phyloP scores from a whole-genome alignment of 2,113 vertebrate genomes.

The Spermophilus dauricus region DNA sequence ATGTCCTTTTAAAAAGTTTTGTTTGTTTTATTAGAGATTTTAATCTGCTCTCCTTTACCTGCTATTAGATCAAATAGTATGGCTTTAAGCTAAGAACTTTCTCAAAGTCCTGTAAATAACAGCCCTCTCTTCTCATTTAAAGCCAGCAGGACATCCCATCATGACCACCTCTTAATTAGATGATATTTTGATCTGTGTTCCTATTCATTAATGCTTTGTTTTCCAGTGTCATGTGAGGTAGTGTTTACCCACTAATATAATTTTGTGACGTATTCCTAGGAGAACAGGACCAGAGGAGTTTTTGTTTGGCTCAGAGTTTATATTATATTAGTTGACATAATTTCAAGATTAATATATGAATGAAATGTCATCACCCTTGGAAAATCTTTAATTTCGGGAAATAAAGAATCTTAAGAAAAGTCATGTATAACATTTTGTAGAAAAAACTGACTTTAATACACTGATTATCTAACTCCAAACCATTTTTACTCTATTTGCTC shows the following conservation, averaged over 20 bases:
- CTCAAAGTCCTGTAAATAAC: conserved; percentile 55
- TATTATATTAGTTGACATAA: background rate
- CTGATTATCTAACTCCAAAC: background rate
- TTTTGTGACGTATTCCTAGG: conserved; percentile 64
- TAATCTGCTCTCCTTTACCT: conserved; percentile 44
- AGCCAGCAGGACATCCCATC: conserved; percentile 76
- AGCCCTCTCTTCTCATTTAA: conserved; percentile 71
- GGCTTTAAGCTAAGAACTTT: conserved; percentile 67
- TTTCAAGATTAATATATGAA: conserved; percentile 52
- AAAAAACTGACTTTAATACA: background rate
- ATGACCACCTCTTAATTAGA: conserved; percentile 81
- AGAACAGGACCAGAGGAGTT: conserved; percentile 44
- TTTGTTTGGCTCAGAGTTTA: background rate
- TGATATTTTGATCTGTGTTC: conserved; percentile 78
- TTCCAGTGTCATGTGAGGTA: conserved; percentile 53
- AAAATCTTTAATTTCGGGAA: conserved; percentile 64
- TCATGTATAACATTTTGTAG: background rate
- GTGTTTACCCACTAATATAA: conserved; percentile 62
- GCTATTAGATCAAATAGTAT: conserved; percentile 50
- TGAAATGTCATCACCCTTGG: conserved; percentile 34
- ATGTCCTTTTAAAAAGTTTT: background rate
- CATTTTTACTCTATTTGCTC: background rate
- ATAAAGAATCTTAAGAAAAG: conserved; percentile 33
- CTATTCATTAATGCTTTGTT: conserved; percentile 80
- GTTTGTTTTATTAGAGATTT: conserved; percentile 26